Evolutionary conservation across 2,888 invertebrate species (phyloP), one percentile per base, ranked within the genome.

Genomic region (Eurois occulta): DNA sequence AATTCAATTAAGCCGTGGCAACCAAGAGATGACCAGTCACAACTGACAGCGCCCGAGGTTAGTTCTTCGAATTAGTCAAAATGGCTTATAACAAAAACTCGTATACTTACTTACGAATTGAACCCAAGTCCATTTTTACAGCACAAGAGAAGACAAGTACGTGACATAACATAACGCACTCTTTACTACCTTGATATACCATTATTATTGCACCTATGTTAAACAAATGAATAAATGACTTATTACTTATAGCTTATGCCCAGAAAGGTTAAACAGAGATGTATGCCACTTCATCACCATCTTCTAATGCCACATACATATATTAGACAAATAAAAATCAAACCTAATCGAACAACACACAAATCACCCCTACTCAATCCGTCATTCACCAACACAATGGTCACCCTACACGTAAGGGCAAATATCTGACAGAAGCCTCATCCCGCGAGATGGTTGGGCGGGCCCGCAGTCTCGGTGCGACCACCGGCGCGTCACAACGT

Each of bases 381-480:
- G 10, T 41, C 41, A 10, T 21, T 32, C 32, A n/a, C 8, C 48
- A 24, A 18, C 24, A n/a, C 52, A 6, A 65, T 80, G 71, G 75
- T 68, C 75, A 73, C 82, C 82, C 83, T 87, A 80, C 62, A 13
- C 28, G 10, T 90, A 83, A 90, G 88, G 90, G 90, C 84, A 84
- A 89, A 90, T 89, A 87, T 89, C 88, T 87, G 90, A 86, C 86
- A 87, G 86, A 83, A 88, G 86, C 89, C 90, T 80, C 89, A 90
- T 88, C 87, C 89, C 89, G 88, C 85, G 74, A 72, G 80, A 87
- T 88, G 75, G 88, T 89, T 89, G 90, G 92, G 90, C 90, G 92
- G 90, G 86, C 85, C 85, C 81, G 87, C 93, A 93, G 93, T 93
- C 87, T 88, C 86, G 84, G 77, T 78, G 78, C 84, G 80, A 82